These are phyloP conservation scores for Prorops nasuta DNA, from an alignment of 1,140 invertebrate genomes.

Conservation along the genomic window DNA sequence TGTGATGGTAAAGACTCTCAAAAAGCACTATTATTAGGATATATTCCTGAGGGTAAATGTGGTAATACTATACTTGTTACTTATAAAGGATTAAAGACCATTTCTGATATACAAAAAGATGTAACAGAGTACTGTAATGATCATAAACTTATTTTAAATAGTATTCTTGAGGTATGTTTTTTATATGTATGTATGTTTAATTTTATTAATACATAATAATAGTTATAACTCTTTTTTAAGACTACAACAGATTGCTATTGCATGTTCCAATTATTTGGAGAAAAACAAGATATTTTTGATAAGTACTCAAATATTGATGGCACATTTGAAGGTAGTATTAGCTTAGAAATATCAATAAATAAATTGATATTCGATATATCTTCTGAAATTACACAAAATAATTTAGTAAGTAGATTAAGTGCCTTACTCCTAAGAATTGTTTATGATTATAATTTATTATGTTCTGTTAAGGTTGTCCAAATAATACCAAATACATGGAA, in stretches of 20 bases:
- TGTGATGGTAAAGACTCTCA: neutral
- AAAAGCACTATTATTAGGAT: neutral
- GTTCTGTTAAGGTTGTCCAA: constrained; percentile 31
- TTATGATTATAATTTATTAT: neutral
- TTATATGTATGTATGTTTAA: too few relatives aligned
- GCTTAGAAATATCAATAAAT: constrained; percentile 28
- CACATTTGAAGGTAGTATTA: constrained; percentile 38
- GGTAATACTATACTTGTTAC: neutral
- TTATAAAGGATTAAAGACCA: constrained; percentile 1
- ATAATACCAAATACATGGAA: constrained; percentile 26
- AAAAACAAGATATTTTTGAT: constrained; percentile 28
- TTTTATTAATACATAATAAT: neutral
- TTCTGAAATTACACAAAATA: constrained; percentile 28
- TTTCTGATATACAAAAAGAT: too few relatives aligned
- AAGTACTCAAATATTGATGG: constrained; percentile 20
- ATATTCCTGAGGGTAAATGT: neutral
- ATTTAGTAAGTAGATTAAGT: constrained; percentile 41
- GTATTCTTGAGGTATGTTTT: constrained; percentile 26
- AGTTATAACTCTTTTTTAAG: too few relatives aligned
- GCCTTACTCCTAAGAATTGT: too few relatives aligned
- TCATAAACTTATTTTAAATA: constrained; percentile 14
- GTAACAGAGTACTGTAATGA: too few relatives aligned
- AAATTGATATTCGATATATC: constrained; percentile 30
- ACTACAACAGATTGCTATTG: constrained; percentile 24
- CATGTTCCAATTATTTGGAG: constrained; percentile 42